Evolutionary conservation across 2,888 invertebrate species (phyloP).

Genomic region (Melanotus villosus): DNA sequence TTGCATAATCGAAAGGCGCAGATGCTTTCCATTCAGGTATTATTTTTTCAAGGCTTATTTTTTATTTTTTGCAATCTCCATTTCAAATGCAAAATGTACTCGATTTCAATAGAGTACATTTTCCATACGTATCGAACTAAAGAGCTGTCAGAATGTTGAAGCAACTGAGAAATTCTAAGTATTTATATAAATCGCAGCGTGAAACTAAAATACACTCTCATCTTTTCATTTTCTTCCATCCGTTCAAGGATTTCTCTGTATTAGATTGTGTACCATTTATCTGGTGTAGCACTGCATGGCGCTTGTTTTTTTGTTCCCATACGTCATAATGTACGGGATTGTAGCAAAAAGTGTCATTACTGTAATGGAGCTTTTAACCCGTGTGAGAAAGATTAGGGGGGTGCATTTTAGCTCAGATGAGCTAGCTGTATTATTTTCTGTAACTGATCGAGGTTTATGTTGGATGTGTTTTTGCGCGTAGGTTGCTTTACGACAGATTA

Average conservation of each 20-base stretch:
- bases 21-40: no score
- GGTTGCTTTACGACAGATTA: no score
- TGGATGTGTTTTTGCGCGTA: not conserved
- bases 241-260: constrained; percentile 15
- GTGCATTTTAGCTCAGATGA: constrained; percentile 7
- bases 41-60: no score
- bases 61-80: no score
- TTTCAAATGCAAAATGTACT: not conserved
- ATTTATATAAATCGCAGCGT: constrained; percentile 14
- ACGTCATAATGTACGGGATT: constrained; percentile 35
- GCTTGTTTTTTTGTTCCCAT: constrained; percentile 24
- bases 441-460: not conserved
- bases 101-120: not conserved
- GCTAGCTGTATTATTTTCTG: not conserved
- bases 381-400: constrained; percentile 13
- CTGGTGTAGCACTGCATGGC: constrained; percentile 15
- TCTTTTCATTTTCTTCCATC: constrained; percentile 17
- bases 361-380: constrained; percentile 37
- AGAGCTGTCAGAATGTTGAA: constrained; percentile 10
- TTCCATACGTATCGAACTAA: no score
- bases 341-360: constrained; percentile 39
- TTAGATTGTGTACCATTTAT: constrained; percentile 25
- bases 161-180: constrained; percentile 13
- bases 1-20: no score
- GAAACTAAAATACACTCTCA: constrained; percentile 20